A percentile compares a stretch with the other conserved stretches of the same genome.
Conservation (phyloP, 1,140 invertebrate species). For the Rhynchophorus ferrugineus region DNA sequence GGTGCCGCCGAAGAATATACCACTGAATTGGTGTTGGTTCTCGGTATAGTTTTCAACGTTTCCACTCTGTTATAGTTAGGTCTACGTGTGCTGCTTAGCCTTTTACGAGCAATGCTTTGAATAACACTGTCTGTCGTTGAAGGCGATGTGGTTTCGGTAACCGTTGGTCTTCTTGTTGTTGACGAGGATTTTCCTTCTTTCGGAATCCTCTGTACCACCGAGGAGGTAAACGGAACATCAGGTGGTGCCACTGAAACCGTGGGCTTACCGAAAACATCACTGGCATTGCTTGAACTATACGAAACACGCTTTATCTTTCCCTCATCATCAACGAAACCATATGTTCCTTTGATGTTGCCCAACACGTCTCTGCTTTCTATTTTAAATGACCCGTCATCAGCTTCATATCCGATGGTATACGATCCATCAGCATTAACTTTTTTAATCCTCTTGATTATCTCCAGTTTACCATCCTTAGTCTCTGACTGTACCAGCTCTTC, state of each 20-base stretch:
- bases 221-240: slow-evolving; percentile 25
- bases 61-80: slow-evolving; percentile 36
- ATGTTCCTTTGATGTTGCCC: slow-evolving; percentile 79
- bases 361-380: slow-evolving; percentile 73
- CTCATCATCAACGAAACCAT: slow-evolving; percentile 73
- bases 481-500: slow-evolving; percentile 48
- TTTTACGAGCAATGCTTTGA: slow-evolving; percentile 51
- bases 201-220: slow-evolving; percentile 44
- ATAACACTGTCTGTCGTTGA: slow-evolving; percentile 48
- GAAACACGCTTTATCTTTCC: slow-evolving; percentile 79
- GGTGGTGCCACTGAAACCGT: slow-evolving; percentile 34
- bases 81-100: slow-evolving; percentile 36
- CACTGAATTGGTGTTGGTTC: slow-evolving; percentile 18
- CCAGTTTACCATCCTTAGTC: slow-evolving; percentile 49
- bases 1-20: slow-evolving; percentile 32
- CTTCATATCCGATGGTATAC: slow-evolving; percentile 79
- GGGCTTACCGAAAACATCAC: slow-evolving; percentile 46
- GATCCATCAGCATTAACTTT: slow-evolving; percentile 75
- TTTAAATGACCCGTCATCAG: slow-evolving; percentile 75
- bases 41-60: slow-evolving; percentile 32
- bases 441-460: slow-evolving; percentile 68
- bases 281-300: slow-evolving; percentile 57
- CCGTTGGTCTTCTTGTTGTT: slow-evolving; percentile 35
- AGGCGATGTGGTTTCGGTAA: slow-evolving; percentile 32
- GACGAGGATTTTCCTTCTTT: slow-evolving; percentile 31